Conservation (phyloP, 2,888 invertebrate species). For the Stratiomys singularior region DNA sequence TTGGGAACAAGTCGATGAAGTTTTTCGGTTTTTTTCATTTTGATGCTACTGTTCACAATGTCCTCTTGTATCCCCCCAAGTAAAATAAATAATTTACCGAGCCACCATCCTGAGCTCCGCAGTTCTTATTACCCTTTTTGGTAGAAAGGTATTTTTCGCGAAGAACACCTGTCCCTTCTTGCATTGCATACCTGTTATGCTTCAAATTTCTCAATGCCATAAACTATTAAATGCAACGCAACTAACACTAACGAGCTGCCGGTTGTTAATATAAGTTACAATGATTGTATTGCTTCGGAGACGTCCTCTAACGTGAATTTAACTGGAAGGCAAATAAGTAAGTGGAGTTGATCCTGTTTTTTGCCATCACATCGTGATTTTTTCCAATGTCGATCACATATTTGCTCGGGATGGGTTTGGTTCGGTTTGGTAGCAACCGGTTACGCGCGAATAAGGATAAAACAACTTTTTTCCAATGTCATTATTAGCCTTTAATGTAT, state of each 20-base stretch:
- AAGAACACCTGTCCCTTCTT: slow-evolving; percentile 30
- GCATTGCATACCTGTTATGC: slow-evolving; percentile 7
- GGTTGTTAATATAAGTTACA: no score
- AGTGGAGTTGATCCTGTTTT: slow-evolving; percentile 38
- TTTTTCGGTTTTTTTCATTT: no score
- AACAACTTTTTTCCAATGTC: slow-evolving; percentile 40
- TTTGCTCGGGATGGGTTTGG: background rate
- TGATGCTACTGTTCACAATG: no score
- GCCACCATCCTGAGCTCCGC: background rate
- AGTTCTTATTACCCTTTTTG: background rate
- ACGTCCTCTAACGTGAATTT: slow-evolving; percentile 4
- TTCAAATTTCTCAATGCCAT: slow-evolving; percentile 40
- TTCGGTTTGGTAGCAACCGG: background rate
- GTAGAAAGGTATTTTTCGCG: background rate
- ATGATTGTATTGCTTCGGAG: background rate
- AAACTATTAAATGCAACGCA: slow-evolving; percentile 31
- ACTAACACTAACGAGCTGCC: slow-evolving; percentile 25
- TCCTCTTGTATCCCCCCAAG: background rate
- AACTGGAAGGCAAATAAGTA: slow-evolving; percentile 35
- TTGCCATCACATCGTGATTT: background rate
- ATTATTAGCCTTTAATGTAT: slow-evolving; percentile 48
- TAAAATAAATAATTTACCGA: background rate
- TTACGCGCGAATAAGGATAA: slow-evolving; percentile 3
- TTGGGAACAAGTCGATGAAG: no score
- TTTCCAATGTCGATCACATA: background rate